Base-by-base conservation (phyloP, 2,888 invertebrate genomes). In the Eupithecia inturbata region DNA sequence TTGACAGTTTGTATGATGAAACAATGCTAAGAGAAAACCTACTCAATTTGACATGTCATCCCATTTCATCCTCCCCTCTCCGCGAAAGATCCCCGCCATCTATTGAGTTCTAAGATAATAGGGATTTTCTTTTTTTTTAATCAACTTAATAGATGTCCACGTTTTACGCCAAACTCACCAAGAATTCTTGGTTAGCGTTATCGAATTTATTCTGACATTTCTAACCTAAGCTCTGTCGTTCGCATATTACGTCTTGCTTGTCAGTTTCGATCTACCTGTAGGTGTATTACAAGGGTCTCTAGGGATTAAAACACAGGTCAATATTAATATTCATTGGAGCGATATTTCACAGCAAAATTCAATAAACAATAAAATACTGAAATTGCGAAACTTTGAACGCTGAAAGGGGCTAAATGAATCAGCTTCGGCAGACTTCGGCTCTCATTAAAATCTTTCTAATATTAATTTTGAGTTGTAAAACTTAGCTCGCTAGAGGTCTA, bases 401-500 rank as follows among this genome's bases (percentile, higher is more conserved):
- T 57, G 57, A 26, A 57, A 26, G 57, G 57, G 26, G 57, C 41
- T 45, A 45, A 57, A 68, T 68, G 22, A 70, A 63, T 70, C 45
- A 57, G 67, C 28, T 70, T 66, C n/a, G 31, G 45, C 57, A 57
- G 57, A 57, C 26, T 57, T 57, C 31, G 28, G 2, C 31, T 39
- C 72, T 69, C 41, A 39, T 68, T 72, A 68, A 60, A 72, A 63
- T 63, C 63, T 22, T 64, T 64, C 41, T 36, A 19, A 33, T 62
- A 62, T 53, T 70, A 49, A 64, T 33, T 64, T 49, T 0, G 19
- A 62, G 62, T 62, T 62, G 62, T 57, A 57, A 57, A 57, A 57
- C 57, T 57, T 57, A 22, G n/a, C 12, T 26, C 57, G 26, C 53
- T 53, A 19, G 22, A 57, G 53, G 22, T 57, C 53, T 26, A 26